Conservation (phyloP, 2,797 vertebrate species). For the Argyrosomus regius region DNA sequence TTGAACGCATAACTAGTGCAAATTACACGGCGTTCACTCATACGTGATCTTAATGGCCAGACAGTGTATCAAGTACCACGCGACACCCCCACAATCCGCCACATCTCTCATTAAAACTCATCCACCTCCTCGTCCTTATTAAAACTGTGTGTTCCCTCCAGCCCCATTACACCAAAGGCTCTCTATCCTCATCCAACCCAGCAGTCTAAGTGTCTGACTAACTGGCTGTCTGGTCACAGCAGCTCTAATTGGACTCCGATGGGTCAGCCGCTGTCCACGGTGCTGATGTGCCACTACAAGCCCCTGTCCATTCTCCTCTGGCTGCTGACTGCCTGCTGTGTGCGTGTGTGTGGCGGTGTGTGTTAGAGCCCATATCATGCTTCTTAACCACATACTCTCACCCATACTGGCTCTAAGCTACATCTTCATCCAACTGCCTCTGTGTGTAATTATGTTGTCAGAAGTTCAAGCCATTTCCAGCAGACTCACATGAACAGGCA, state of each 20-base stretch:
- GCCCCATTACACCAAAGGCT: slow-evolving; percentile 56
- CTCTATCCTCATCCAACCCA: slow-evolving; percentile 57
- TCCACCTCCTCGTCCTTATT: slow-evolving; percentile 65
- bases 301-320: slow-evolving; percentile 39
- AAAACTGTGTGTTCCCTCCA: slow-evolving; percentile 62
- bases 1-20: slow-evolving; percentile 51
- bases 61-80: slow-evolving; percentile 43
- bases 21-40: slow-evolving; percentile 61
- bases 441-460: slow-evolving; percentile 81
- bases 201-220: slow-evolving; percentile 57
- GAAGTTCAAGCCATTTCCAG: slow-evolving; percentile 64
- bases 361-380: slow-evolving; percentile 58
- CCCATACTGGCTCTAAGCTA: slow-evolving; percentile 68
- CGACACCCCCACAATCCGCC: slow-evolving; percentile 37
- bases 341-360: slow-evolving; percentile 17
- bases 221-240: slow-evolving; percentile 74
- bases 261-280: slow-evolving; percentile 76
- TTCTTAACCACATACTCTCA: slow-evolving; percentile 69
- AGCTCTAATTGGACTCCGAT: slow-evolving; percentile 78
- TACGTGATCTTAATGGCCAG: slow-evolving; percentile 69
- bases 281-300: slow-evolving; percentile 71
- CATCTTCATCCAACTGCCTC: slow-evolving; percentile 71
- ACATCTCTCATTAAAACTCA: slow-evolving; percentile 73
- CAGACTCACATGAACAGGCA: slow-evolving; percentile 59
- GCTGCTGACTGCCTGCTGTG: slow-evolving; percentile 21